phyloP scores from a whole-genome alignment of 2,797 vertebrate species.

The Discoglossus pictus region DNA sequence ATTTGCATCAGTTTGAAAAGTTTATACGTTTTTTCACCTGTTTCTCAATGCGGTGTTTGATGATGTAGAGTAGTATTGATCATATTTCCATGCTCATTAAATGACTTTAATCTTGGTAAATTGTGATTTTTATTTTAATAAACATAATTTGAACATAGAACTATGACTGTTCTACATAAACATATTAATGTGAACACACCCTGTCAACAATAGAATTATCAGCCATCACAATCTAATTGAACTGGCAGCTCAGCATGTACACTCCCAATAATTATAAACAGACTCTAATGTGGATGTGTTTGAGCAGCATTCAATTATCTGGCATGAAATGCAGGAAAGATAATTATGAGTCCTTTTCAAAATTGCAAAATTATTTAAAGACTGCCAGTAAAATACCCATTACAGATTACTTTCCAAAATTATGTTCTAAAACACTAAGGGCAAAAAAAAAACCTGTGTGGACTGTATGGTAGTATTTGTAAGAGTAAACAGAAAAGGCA shows the following conservation, averaged over 20 bases:
- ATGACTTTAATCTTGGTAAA: neutral
- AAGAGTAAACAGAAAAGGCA: constrained; percentile 54
- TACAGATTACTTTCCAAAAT: constrained; percentile 49
- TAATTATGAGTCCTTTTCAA: constrained; percentile 64
- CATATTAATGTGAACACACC: constrained; percentile 53
- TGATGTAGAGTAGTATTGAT: too few species aligned
- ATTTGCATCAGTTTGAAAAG: too few species aligned
- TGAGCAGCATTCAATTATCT: constrained; percentile 59
- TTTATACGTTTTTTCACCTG: too few species aligned
- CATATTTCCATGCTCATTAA: too few species aligned
- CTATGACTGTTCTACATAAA: constrained; percentile 4
- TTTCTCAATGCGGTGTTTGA: too few species aligned
- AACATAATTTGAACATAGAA: constrained; percentile 5
- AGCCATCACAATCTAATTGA: constrained; percentile 69
- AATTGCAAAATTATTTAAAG: constrained; percentile 58
- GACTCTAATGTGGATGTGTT: constrained; percentile 65
- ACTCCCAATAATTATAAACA: constrained; percentile 66
- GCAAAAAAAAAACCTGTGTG: constrained; percentile 42
- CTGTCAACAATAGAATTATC: constrained; percentile 69
- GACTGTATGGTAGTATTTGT: constrained; percentile 53
- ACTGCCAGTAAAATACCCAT: constrained; percentile 49
- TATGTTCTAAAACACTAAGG: constrained; percentile 15
- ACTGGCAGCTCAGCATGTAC: constrained; percentile 61
- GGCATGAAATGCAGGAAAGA: constrained; percentile 61
- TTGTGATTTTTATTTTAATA: too few species aligned